phyloP scores from a whole-genome alignment of 2,113 vertebrate species.

The Hucho hucho region DNA sequence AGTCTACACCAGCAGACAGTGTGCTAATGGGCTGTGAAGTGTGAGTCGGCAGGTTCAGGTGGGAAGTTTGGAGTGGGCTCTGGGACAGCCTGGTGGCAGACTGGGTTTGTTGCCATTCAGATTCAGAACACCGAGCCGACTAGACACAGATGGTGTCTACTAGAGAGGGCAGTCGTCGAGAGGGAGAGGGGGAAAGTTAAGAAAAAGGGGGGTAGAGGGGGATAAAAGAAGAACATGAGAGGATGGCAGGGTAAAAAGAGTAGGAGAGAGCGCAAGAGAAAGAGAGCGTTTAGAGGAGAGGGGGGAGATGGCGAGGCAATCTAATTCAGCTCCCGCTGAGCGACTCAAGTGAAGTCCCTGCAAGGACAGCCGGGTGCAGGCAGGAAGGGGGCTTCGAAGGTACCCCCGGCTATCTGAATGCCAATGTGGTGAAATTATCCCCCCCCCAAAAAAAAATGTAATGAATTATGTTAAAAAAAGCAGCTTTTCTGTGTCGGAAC shows the following conservation, averaged over 20 bases:
- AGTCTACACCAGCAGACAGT: conserved; percentile 11
- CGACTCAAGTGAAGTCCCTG: conserved; percentile 39
- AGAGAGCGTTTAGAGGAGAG: neutral
- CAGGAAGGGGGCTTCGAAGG: neutral
- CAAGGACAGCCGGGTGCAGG: conserved; percentile 19
- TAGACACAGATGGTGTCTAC: conserved; percentile 57
- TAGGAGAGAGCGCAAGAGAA: neutral
- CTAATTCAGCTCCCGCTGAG: conserved; percentile 40
- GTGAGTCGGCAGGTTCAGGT: conserved; percentile 35
- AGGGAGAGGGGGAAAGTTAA: conserved; percentile 13
- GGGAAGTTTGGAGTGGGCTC: conserved; percentile 42
- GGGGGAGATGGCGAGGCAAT: neutral
- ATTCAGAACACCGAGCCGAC: conserved; percentile 65
- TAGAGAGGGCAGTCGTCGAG: conserved; percentile 37
- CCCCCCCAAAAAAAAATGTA: no score
- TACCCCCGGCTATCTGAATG: conserved; percentile 71
- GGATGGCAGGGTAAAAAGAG: conserved; percentile 37
- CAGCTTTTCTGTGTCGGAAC: no score
- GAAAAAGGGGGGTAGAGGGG: neutral
- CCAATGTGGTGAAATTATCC: conserved; percentile 54
- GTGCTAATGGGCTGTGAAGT: conserved; percentile 46
- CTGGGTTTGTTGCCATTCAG: conserved; percentile 67
- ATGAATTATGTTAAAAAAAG: no score
- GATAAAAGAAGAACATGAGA: conserved; percentile 1
- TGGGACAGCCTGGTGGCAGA: conserved; percentile 53